Base-by-base conservation (phyloP, 1,140 invertebrate genomes). In the Anagrus nilaparvatae region DNA sequence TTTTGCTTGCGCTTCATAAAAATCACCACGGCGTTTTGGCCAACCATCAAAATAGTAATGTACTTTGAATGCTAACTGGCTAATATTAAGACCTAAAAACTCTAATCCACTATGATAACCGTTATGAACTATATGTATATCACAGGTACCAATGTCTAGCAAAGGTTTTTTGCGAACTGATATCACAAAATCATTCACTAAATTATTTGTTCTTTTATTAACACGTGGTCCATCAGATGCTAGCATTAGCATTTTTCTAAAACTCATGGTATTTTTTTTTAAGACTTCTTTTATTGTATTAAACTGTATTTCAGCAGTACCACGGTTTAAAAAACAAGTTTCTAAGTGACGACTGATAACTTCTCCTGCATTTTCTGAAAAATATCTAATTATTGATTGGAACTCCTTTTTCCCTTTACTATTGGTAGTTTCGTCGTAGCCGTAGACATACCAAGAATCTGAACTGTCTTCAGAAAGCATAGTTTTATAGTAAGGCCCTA, bases 391-490 rank as follows among this genome's bases (percentile, higher is more conserved):
- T 12, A 18, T 14, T 13, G 40, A 38, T 29, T 54, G 43, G 4
- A 54, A 40, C 28, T 54, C 53, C 34, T 51, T 54, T 31, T 21
- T 35, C 4, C 19, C 32, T 10, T 1, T 32, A 5, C 28, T 36
- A 39, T 54, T 54, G 7, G 48, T 50, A 16, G 50, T 53, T 46
- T 53, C 48, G 29, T 51, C 47, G 16, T 44, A 54, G n/a, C 35
- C 27, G 18, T 50, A 20, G 25, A 40, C 37, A 29, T 46, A 54
- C 18, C 19, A 44, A 13, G 29, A 27, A 14, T 19, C 44, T 12
- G 14, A 13, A 16, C 48, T 43, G 16, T 54, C 48, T 18, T 35
- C 18, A 14, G 43, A n/a, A 34, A 50, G 21, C 6, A 36, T 14
- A 24, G 47, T 31, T 40, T 44, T 43, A 40, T 52, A 54, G 31